Conservation (phyloP, 1,140 invertebrate genomes). For the Pogonomyrmex californicus region DNA sequence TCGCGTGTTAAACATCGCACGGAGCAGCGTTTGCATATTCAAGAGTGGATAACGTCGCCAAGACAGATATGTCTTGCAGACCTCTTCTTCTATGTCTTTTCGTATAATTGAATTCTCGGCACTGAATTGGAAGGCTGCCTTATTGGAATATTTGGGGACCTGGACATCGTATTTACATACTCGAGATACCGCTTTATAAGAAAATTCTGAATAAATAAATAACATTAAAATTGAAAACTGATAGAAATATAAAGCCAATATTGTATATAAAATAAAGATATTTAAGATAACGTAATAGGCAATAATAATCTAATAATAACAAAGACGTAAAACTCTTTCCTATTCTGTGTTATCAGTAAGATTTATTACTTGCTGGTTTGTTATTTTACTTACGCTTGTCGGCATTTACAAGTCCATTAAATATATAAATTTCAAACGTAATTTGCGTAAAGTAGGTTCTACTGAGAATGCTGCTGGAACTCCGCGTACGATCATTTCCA, state of each 20-base stretch:
- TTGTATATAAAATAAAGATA: not conserved
- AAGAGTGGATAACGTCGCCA: constrained; percentile 49
- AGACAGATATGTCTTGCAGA: constrained; percentile 57
- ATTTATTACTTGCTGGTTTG: not conserved
- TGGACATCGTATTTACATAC: constrained; percentile 4
- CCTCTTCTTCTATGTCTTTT: constrained; percentile 34
- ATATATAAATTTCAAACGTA: not conserved
- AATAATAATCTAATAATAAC: constrained; percentile 3
- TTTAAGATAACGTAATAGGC: constrained; percentile 19
- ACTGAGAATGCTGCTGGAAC: constrained; percentile 29
- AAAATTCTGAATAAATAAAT: not conserved
- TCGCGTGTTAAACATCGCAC: constrained; percentile 62
- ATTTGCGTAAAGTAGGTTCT: constrained; percentile 5
- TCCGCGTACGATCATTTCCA: constrained; percentile 8
- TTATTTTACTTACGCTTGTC: not conserved
- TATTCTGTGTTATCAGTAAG: not conserved
- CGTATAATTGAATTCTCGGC: constrained; percentile 53
- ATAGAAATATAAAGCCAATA: not conserved
- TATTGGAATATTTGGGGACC: constrained; percentile 12
- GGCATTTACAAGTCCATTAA: not conserved
- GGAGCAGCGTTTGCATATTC: constrained; percentile 71
- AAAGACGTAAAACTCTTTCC: not conserved
- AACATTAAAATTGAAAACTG: not conserved
- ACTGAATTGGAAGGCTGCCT: not conserved
- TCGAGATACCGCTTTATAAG: not conserved